phyloP scores from a whole-genome alignment of 2,113 vertebrate species.

The Nycticebus coucang region DNA sequence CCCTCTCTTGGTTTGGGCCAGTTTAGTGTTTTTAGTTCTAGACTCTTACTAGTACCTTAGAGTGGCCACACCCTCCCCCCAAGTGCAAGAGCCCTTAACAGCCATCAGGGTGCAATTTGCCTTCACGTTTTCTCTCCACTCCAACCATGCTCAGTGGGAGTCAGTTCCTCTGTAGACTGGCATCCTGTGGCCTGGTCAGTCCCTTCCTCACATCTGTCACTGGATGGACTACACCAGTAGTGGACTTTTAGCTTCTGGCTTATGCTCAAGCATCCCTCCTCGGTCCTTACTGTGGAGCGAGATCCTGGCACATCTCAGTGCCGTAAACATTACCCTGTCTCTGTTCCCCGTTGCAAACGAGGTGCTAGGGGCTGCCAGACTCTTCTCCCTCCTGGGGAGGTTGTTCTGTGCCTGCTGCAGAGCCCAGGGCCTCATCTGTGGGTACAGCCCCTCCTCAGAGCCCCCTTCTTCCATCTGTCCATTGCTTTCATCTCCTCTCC shows the following conservation, averaged over 20 bases:
- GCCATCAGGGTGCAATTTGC: too few species aligned
- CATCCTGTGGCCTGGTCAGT: too few species aligned
- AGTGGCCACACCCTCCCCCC: too few species aligned
- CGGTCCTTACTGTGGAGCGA: not conserved
- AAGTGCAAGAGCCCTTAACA: not conserved
- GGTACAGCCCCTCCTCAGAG: not conserved
- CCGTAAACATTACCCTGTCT: not conserved
- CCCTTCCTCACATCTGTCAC: not conserved
- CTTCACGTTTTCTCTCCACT: not conserved
- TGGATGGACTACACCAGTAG: accelerated
- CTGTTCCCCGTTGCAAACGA: not conserved
- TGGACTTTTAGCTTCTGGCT: not conserved
- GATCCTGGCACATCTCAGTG: not conserved
- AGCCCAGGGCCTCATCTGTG: not conserved
- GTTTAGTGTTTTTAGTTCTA: too few species aligned
- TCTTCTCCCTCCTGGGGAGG: not conserved
- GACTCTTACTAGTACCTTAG: too few species aligned
- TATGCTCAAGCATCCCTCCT: too few species aligned
- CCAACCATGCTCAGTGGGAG: not conserved
- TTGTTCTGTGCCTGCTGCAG: not conserved
- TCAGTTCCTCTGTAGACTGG: too few species aligned
- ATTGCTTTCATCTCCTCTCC: not conserved
- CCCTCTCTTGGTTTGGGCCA: not conserved
- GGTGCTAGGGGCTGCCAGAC: accelerated
- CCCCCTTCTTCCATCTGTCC: not conserved